Base-by-base conservation (phyloP, 23 tunicate genomes). In the Styela plicata region DNA sequence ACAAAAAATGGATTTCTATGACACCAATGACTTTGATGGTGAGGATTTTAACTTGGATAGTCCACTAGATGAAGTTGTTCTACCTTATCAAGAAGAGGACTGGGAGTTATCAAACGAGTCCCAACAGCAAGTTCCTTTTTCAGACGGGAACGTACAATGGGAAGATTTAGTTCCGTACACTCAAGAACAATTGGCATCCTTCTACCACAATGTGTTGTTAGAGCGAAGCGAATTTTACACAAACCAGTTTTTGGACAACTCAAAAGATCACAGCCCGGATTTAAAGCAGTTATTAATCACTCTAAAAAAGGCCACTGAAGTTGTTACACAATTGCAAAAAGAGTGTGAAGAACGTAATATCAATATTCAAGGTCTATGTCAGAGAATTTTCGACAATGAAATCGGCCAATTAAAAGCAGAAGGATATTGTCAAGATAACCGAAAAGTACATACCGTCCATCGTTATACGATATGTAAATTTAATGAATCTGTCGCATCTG, bases 51-150 rank as follows among this genome's bases (percentile, higher is more conserved):
- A 66, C 18, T 17, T 66, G 7, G 70, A 66, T 3, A 66, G 34
- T 17, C 36, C 37, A 16, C 36, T 71, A 1, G 86, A 74, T 19
- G 85, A 87, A 33, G 86, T 87, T 66, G 26, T 87, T 27, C 37
- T 91, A 20, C 97, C 97, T 32, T 63, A 87, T 34, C 71, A 82
- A 20, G 97, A 87, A 52, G 91, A 91, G 69, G 90, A 86, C 61
- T 91, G 97, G 97, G 97, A 87, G 36, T 61, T 87, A 20, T 80
- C 84, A 30, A 73, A 52, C 36, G 78, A 53, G 22, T 82, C 82
- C 20, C 89, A 84, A 69, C 78, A 82, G 24, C 26, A 63, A 34
- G 86, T 82, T 27, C 52, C 63, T 20, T 76, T 36, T 53, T 28
- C 53, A 5, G 81, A 76, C 24, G 52, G 31, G 0, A 76, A 76